phyloP scores from a whole-genome alignment of 92 coral and sea anemone genomes.

The Umimayanthus chanpuru region DNA sequence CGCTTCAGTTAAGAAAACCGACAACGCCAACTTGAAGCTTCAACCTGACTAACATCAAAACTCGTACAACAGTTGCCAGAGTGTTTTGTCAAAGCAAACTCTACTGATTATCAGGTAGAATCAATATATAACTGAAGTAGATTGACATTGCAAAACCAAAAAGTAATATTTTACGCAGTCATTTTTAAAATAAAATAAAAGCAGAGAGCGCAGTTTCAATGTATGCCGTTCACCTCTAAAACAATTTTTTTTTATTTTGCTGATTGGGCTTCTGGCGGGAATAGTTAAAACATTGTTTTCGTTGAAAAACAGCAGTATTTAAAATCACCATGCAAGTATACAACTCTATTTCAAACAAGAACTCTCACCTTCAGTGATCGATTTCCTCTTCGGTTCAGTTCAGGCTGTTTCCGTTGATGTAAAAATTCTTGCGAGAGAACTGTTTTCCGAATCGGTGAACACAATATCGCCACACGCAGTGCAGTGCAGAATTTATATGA shows the following conservation, averaged over 20 bases:
- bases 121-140: no score
- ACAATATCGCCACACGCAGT: neutral
- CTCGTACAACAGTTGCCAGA: neutral
- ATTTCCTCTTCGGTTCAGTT: neutral
- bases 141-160: neutral
- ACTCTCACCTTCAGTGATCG: neutral
- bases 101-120: neutral
- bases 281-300: no score
- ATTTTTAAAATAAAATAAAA: no score
- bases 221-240: neutral
- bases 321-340: neutral
- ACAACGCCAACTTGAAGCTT: no score
- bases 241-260: no score
- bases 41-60: no score
- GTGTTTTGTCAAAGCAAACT: neutral
- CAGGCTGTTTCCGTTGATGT: no score
- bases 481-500: neutral
- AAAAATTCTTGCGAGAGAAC: neutral
- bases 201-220: neutral
- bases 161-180: neutral
- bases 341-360: neutral
- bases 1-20: no score
- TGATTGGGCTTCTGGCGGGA: no score
- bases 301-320: neutral
- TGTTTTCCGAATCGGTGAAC: neutral